These are phyloP conservation scores for Syngnathus scovelli DNA, from an alignment of 2,113 vertebrate genomes.

Conservation along the genomic window DNA sequence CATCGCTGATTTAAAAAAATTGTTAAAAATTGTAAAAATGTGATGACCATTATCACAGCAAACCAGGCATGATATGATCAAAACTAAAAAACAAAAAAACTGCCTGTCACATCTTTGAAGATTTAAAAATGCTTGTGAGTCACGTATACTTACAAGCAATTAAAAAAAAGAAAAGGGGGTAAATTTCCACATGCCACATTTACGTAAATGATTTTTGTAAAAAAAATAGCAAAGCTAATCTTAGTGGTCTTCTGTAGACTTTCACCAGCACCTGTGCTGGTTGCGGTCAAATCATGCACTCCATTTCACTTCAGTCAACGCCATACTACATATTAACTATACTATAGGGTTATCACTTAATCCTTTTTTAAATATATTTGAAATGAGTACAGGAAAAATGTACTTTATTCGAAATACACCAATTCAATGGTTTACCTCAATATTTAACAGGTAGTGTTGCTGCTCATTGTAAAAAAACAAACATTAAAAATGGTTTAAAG, in stretches of 20 bases:
- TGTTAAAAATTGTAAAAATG: too few relatives aligned
- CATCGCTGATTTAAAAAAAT: too few relatives aligned
- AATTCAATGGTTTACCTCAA: conserved; percentile 60
- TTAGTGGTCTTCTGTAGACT: background rate
- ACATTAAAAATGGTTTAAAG: background rate
- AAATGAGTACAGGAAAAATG: conserved; percentile 10
- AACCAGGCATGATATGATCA: background rate
- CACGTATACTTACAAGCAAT: background rate
- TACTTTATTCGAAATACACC: conserved; percentile 21
- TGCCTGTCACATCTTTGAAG: too few relatives aligned
- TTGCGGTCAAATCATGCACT: background rate
- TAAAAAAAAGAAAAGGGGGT: background rate
- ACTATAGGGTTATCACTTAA: background rate
- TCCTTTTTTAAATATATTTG: background rate
- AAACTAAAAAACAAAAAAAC: background rate
- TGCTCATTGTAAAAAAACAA: conserved; percentile 30
- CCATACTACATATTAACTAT: background rate
- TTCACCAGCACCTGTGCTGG: background rate
- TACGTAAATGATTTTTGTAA: background rate
- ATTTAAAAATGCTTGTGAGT: too few relatives aligned
- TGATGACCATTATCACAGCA: too few relatives aligned
- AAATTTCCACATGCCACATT: background rate
- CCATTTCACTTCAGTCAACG: background rate
- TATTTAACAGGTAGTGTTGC: conserved; percentile 50
- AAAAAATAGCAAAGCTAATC: background rate